Base-by-base conservation (phyloP, 2,797 vertebrate genomes). In the Acanthornis magna region DNA sequence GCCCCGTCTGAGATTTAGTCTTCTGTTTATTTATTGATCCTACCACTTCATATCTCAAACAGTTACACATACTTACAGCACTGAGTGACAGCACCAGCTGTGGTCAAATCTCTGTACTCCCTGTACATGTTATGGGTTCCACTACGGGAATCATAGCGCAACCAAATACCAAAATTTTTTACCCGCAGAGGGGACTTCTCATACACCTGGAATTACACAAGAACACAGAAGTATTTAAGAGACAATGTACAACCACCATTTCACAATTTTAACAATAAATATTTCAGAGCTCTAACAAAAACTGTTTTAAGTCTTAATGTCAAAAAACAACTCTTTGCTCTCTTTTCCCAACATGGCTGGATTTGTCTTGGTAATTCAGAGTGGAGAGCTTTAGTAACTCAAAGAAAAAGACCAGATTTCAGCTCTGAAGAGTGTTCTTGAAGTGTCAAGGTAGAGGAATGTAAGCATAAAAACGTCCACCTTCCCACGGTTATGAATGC, bases 81-180 rank as follows among this genome's bases (percentile, higher is more conserved):
- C 98, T 99, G 99, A 26, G 99, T 99, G 97, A 99, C 99, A 0
- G 99, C 99, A 88, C 98, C 99, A 5, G 99, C 99, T 0, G 99
- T 99, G 95, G 98, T 99, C 98, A 99, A 96, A 96, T 99, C 99
- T 51, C 99, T 97, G 98, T 99, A 99, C 97, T 99, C 99, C 60
- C 99, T 98, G 98, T 99, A 99, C 99, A 99, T 99, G 97, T 99
- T 99, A 98, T 99, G 99, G 57, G 99, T 99, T 71, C 99, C 99
- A 2, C 99, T 99, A 27, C 99, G 98, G 58, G 99, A 99, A 97
- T 99, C 99, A 3, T 99, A 99, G 62, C 99, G 99, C 97, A 99
- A 97, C 99, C 99, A 99, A 97, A 99, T 99, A 9, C 99, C 99
- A 4, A 99, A 99, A 96, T 99, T 99, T 97, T 99, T 99, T 95